Conservation (phyloP, 2,888 invertebrate species). For the Coecobrya sp. region DNA sequence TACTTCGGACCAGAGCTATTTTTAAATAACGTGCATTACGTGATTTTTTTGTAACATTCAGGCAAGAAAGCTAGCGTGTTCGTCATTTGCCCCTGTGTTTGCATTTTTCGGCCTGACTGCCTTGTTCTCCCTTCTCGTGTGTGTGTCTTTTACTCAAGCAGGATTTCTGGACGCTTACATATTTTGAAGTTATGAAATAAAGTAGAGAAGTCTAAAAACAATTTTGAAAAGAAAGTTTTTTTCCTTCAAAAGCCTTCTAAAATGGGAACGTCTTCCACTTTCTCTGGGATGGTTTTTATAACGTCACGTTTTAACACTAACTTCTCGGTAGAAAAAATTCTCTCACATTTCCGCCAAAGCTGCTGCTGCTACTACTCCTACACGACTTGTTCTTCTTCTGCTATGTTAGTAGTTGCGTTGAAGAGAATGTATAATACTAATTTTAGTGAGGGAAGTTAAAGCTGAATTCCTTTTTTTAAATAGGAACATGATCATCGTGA, state of each 20-base stretch:
- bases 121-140: background rate
- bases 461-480: conserved; percentile 8
- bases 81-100: conserved; percentile 33
- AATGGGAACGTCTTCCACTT: background rate
- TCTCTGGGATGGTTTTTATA: conserved; percentile 39
- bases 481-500: conserved; percentile 24
- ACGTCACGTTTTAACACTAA: conserved; percentile 64
- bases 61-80: background rate
- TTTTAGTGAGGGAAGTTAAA: background rate
- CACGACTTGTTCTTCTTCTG: no score
- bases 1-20: conserved; percentile 24
- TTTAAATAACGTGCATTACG: conserved; percentile 30
- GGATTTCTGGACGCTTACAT: background rate
- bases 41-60: conserved; percentile 38
- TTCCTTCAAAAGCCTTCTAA: background rate
- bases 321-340: conserved; percentile 18
- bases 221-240: conserved; percentile 5
- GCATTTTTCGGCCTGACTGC: background rate
- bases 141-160: background rate
- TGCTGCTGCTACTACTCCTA: no score
- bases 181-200: conserved; percentile 33
- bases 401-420: background rate
- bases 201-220: background rate
- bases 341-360: conserved; percentile 40
- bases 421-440: background rate